phyloP scores from a whole-genome alignment of 1,140 invertebrate genomes.

The Sycophaga agraensis region DNA sequence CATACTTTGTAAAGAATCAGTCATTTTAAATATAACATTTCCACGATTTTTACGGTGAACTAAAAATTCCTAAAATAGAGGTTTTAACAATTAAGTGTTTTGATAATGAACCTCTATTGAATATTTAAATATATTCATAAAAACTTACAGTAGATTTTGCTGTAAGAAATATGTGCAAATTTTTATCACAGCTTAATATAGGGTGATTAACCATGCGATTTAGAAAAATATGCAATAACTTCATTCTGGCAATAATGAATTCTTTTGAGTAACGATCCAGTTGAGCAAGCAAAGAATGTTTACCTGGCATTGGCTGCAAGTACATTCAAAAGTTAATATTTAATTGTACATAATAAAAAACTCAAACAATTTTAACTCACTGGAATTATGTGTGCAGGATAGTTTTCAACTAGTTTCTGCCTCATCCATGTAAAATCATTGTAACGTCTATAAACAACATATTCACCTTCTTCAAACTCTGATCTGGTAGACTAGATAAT shows the following conservation, averaged over 20 bases:
- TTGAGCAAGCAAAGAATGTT: conserved; percentile 70
- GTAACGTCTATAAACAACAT: conserved; percentile 69
- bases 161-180: conserved; percentile 70
- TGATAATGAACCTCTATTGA: not conserved
- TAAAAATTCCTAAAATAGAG: conserved; percentile 65
- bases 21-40: conserved; percentile 62
- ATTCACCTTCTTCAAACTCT: conserved; percentile 69
- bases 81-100: conserved; percentile 12
- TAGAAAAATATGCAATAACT: conserved; percentile 71
- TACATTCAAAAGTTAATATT: conserved; percentile 19
- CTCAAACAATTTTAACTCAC: conserved; percentile 52
- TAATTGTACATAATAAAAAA: not conserved
- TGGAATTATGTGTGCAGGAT: conserved; percentile 71
- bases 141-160: conserved; percentile 65
- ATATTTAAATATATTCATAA: conserved; percentile 5
- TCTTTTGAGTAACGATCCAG: conserved; percentile 76
- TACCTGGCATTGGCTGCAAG: conserved; percentile 71
- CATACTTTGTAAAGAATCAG: conserved; percentile 65
- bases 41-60: conserved; percentile 65
- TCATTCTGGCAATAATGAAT: conserved; percentile 71
- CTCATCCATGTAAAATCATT: conserved; percentile 77
- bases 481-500: conserved; percentile 63
- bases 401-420: conserved; percentile 66
- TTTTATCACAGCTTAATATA: conserved; percentile 70
- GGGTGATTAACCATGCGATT: conserved; percentile 68